phyloP scores from a whole-genome alignment of 2,113 vertebrate species.

The Nibea albiflora region DNA sequence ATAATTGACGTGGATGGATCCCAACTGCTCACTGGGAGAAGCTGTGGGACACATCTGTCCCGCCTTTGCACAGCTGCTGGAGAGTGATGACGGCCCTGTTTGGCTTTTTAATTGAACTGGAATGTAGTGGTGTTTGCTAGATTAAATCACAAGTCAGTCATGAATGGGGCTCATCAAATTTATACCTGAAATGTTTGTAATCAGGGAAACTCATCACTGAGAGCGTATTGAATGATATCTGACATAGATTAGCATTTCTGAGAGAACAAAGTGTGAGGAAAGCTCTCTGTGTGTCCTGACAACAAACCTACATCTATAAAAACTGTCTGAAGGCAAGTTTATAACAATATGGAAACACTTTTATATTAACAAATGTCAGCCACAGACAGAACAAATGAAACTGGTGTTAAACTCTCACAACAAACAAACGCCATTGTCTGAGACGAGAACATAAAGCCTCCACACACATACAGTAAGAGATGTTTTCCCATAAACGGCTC shows the following conservation, averaged over 20 bases:
- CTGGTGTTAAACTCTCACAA: conserved; percentile 14
- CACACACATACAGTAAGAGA: conserved; percentile 24
- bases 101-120: conserved; percentile 59
- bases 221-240: conserved; percentile 11
- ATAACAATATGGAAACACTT: conserved; percentile 32
- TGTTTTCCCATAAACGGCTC: conserved; percentile 42
- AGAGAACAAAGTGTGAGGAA: neutral
- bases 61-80: conserved; percentile 61
- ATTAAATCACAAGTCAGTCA: conserved; percentile 26
- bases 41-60: conserved; percentile 49
- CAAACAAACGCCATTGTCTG: conserved; percentile 32
- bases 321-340: conserved; percentile 26
- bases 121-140: conserved; percentile 28
- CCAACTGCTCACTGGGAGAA: conserved; percentile 35
- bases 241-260: conserved; percentile 11
- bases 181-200: conserved; percentile 15
- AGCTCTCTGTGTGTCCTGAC: neutral
- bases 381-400: conserved; percentile 32
- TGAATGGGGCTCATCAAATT: conserved; percentile 41
- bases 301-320: conserved; percentile 4
- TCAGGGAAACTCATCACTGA: neutral
- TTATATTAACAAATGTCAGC: conserved; percentile 43
- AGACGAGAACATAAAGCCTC: neutral
- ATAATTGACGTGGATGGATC: conserved; percentile 47
- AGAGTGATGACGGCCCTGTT: conserved; percentile 45